These are phyloP conservation scores for Gnathonemus echidnorhynchus DNA, from an alignment of 2,113 vertebrate species.

Conservation along the genomic window DNA sequence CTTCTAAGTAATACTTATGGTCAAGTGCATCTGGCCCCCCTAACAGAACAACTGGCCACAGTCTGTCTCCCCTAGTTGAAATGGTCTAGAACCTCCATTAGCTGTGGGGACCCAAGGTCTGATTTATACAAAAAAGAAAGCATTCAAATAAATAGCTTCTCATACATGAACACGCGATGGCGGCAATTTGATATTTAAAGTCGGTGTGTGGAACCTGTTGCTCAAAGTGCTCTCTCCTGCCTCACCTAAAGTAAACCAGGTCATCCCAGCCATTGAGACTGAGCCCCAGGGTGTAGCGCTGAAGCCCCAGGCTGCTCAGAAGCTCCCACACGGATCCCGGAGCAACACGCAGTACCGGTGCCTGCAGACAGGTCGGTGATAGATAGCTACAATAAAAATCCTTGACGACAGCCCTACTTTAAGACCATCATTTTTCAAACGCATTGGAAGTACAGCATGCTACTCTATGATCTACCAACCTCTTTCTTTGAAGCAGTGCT, in stretches of 20 bases:
- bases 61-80: no score
- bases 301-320: conserved; percentile 54
- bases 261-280: conserved; percentile 67
- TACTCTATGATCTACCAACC: conserved; percentile 33
- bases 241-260: conserved; percentile 64
- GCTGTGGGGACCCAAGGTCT: not conserved
- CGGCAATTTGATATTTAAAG: not conserved
- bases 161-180: not conserved
- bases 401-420: not conserved
- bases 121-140: not conserved
- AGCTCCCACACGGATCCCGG: conserved; percentile 56
- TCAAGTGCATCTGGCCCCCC: no score
- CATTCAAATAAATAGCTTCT: not conserved
- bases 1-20: no score
- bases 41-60: no score
- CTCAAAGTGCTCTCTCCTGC: not conserved
- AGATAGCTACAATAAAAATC: conserved; percentile 1
- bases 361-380: conserved; percentile 37
- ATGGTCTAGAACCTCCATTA: not conserved
- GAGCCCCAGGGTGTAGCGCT: conserved; percentile 55
- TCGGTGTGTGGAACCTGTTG: not conserved
- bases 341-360: conserved; percentile 53
- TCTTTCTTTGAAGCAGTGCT: conserved; percentile 49
- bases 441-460: not conserved
- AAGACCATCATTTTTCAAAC: not conserved